phyloP scores from a whole-genome alignment of 2,113 vertebrate genomes.

The Hiodon alosoides region DNA sequence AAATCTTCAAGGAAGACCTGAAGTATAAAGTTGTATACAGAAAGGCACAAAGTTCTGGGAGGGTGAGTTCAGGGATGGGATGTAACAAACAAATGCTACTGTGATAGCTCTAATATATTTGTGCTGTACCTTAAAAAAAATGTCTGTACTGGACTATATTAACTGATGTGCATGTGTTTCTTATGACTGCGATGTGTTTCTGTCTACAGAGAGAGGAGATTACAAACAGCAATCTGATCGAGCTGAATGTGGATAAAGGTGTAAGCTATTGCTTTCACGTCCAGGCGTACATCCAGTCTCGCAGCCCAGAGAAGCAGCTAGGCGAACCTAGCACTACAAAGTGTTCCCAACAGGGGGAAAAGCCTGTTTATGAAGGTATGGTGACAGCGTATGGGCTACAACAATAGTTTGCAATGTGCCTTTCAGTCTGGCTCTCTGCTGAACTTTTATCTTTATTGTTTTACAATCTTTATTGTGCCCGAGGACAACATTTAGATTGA shows the following conservation, averaged over 20 bases:
- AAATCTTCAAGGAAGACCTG: slow-evolving; percentile 71
- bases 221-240: slow-evolving; percentile 48
- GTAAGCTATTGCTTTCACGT: slow-evolving; percentile 79
- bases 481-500: too few species aligned
- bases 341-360: slow-evolving; percentile 43
- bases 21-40: slow-evolving; percentile 73
- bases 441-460: too few species aligned
- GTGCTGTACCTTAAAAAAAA: neutral
- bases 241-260: slow-evolving; percentile 61
- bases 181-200: neutral
- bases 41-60: slow-evolving; percentile 76
- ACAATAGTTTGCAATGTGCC: too few species aligned
- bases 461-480: too few species aligned
- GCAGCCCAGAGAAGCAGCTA: slow-evolving; percentile 44
- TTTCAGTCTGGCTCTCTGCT: too few species aligned
- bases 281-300: slow-evolving; percentile 62
- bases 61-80: slow-evolving; percentile 54
- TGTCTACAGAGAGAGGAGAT: slow-evolving; percentile 60
- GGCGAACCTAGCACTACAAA: slow-evolving; percentile 57
- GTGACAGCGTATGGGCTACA: too few species aligned
- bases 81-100: too few species aligned
- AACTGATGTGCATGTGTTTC: neutral
- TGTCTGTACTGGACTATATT: neutral
- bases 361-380: slow-evolving; percentile 25
- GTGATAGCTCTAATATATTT: neutral